Conservation (phyloP, 2,113 vertebrate species). For the Panthera tigris region DNA sequence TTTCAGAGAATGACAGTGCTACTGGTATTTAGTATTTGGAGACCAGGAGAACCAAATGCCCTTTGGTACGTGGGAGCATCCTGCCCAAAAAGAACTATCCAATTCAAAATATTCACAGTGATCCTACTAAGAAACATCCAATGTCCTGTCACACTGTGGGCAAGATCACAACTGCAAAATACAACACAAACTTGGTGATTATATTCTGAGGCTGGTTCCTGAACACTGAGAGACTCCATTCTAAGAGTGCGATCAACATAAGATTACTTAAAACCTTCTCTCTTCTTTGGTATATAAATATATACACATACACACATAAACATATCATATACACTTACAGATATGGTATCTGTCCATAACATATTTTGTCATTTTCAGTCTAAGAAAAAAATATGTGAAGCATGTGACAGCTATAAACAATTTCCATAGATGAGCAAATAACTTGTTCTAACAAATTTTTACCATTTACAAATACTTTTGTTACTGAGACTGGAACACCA, state of each 20-base stretch:
- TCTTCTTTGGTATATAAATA: background rate
- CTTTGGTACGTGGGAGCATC: background rate
- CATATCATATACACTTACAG: background rate
- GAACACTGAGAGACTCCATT: background rate
- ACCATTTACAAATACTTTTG: background rate
- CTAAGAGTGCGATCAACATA: background rate
- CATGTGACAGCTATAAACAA: background rate
- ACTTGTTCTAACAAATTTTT: background rate
- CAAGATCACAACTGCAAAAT: background rate
- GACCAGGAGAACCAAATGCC: background rate
- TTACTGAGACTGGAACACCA: constrained; percentile 12
- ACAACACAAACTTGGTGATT: background rate
- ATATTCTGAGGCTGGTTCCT: background rate
- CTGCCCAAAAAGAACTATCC: background rate
- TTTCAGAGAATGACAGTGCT: background rate
- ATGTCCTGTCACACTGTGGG: background rate
- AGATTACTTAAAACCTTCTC: background rate
- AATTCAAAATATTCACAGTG: background rate
- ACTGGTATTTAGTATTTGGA: background rate
- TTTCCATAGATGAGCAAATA: background rate
- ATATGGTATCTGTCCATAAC: background rate
- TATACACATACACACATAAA: background rate
- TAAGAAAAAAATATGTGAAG: constrained; percentile 8
- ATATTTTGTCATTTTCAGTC: background rate
- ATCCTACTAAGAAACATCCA: background rate